Conservation (phyloP, 2,113 vertebrate genomes). For the Neomonachus schauinslandi region DNA sequence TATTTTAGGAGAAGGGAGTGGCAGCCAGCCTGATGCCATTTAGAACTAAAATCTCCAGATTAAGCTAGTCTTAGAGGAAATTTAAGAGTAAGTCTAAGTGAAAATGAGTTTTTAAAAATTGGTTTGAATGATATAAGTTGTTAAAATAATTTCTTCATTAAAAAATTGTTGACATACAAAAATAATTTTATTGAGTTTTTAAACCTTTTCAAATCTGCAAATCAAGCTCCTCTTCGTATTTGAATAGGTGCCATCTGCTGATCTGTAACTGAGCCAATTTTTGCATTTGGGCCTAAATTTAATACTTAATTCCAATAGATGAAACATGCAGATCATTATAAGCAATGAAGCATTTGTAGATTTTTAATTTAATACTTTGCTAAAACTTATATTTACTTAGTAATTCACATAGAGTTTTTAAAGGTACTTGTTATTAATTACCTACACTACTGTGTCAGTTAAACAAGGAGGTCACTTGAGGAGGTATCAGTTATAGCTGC, state of each 20-base stretch:
- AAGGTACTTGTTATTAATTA: neutral
- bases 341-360: conserved; percentile 23
- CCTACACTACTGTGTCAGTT: neutral
- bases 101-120: conserved; percentile 13
- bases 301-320: conserved; percentile 45
- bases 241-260: conserved; percentile 56
- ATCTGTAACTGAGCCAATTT: conserved; percentile 63
- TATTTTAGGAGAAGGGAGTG: conserved; percentile 31
- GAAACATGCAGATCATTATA: neutral
- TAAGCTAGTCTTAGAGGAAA: neutral
- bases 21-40: neutral
- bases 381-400: neutral
- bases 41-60: conserved; percentile 31
- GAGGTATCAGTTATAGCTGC: neutral
- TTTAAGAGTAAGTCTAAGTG: conserved; percentile 45
- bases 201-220: conserved; percentile 18
- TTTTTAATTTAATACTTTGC: conserved; percentile 31
- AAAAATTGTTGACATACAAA: conserved; percentile 50
- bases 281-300: conserved; percentile 36
- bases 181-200: conserved; percentile 45
- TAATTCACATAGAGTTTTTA: neutral
- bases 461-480: neutral
- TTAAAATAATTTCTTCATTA: conserved; percentile 61
- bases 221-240: conserved; percentile 41
- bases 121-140: conserved; percentile 54